These are phyloP conservation scores for Onychomys arenicola DNA, from an alignment of 2,797 vertebrate genomes.

Conservation along the genomic window DNA sequence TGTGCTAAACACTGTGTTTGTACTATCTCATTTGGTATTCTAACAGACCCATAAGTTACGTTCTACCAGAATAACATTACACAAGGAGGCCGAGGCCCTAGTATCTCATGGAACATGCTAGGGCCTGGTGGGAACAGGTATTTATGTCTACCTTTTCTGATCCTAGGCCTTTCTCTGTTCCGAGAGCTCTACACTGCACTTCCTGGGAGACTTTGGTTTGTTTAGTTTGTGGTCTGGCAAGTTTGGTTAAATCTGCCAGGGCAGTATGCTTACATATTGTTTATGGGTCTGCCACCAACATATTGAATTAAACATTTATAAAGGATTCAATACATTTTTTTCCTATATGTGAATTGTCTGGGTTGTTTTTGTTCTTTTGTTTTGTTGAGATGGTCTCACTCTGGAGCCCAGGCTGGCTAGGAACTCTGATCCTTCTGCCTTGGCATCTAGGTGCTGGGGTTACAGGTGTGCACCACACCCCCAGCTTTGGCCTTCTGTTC, in stretches of 20 bases:
- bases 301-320: conserved; percentile 36
- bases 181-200: not conserved
- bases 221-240: not conserved
- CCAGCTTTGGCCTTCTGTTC: not conserved
- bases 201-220: not conserved
- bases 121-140: not conserved
- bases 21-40: not conserved
- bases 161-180: not conserved
- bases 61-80: not conserved
- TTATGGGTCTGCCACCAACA: not conserved
- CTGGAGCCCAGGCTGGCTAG: not conserved
- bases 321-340: conserved; percentile 18
- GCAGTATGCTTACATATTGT: not conserved
- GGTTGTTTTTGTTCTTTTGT: not conserved
- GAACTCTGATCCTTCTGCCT: not conserved
- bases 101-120: not conserved
- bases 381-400: not conserved
- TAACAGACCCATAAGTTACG: not conserved
- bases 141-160: conserved; percentile 11
- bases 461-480: not conserved
- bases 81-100: not conserved
- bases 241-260: not conserved
- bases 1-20: not conserved
- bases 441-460: not conserved
- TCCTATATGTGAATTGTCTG: not conserved